Evolutionary conservation across 1,140 invertebrate genomes (phyloP), one percentile per base, ranked within the genome.

Genomic region (Drosophila eugracilis): DNA sequence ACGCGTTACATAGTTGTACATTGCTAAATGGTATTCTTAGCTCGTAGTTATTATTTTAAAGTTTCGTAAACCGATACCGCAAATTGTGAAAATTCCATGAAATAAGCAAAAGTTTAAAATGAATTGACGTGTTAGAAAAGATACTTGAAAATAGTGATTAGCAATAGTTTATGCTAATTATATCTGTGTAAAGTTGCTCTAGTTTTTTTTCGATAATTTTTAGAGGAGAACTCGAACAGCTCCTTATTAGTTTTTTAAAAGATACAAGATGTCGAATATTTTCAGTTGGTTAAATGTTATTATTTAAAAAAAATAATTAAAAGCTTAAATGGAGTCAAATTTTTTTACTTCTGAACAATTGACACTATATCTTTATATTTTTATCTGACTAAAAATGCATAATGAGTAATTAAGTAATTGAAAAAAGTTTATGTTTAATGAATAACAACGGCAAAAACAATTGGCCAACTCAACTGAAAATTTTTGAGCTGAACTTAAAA

Each of bases 191-290:
- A 74, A 78, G 48, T 78, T 75, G 69, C 41, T 83, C 78, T 83
- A 83, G 74, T 83, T 83, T 70, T 78, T 73, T 80, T 81, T 83
- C 69, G 58, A 83, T 83, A 75, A 83, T 83, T 83, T 83, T 74
- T 83, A 83, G 53, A 58, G 55, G 48, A 70, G 30, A 55, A 39
- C 60, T 17, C 37, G 28, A 71, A 55, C 26, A 67, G 36, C 69
- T 67, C 49, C 52, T 59, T 45, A 69, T 55, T 83, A 84, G 74
- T 74, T 83, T 84, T 78, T 69, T 78, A 84, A 83, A 78, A 41
- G n/a, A 48, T 39, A 14, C 32, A 60, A 47, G 54, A 34, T 72
- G 67, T 60, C 41, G 36, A 52, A 48, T 44, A 54, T 32, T 42
- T 55, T 3, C 15, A 54, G 39, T 69, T 42, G 55, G 45, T 30